Percentiles rank a stretch among this genome's conserved stretches.
Evolutionary conservation across 2,888 invertebrate species (phyloP).

Genomic region (Stegana nigrithorax): DNA sequence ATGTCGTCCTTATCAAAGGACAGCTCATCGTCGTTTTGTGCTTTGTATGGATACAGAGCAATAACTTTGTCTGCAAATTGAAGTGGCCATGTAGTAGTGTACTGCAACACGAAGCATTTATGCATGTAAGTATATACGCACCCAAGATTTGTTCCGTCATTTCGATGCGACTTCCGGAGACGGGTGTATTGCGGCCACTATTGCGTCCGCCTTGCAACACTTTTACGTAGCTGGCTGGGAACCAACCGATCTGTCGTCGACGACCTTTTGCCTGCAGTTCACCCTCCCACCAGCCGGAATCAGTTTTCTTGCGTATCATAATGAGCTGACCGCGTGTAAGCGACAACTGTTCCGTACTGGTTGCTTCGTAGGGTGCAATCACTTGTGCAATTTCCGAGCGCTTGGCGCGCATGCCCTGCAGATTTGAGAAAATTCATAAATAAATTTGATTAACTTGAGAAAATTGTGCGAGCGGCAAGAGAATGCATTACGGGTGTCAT

Average conservation of each 20-base stretch:
- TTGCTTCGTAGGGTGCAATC: conserved; percentile 91
- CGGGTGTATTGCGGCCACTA: conserved; percentile 81
- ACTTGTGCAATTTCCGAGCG: conserved; percentile 95
- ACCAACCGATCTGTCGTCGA: conserved; percentile 96
- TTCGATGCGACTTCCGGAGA: conserved; percentile 77
- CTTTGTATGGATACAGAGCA: conserved; percentile 93
- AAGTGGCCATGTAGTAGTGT: no score
- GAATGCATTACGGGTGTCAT: conserved; percentile 65
- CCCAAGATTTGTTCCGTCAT: conserved; percentile 69
- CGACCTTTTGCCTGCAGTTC: conserved; percentile 93
- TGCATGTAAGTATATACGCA: conserved; percentile 29
- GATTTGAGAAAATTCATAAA: conserved; percentile 10
- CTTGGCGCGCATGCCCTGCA: conserved; percentile 74
- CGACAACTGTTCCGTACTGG: conserved; percentile 90
- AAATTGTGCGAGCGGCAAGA: conserved; percentile 2
- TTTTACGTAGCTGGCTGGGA: conserved; percentile 98
- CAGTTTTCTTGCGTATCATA: conserved; percentile 95
- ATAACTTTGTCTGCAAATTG: conserved; percentile 81
- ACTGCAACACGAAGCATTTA: neutral
- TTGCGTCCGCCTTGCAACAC: conserved; percentile 77
- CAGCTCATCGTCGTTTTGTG: conserved; percentile 94
- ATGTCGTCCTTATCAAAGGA: conserved; percentile 93
- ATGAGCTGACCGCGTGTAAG: conserved; percentile 92
- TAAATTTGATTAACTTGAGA: neutral
- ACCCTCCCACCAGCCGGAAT: conserved; percentile 99